Base-by-base conservation (phyloP, 2,113 vertebrate genomes). In the Indicator indicator region DNA sequence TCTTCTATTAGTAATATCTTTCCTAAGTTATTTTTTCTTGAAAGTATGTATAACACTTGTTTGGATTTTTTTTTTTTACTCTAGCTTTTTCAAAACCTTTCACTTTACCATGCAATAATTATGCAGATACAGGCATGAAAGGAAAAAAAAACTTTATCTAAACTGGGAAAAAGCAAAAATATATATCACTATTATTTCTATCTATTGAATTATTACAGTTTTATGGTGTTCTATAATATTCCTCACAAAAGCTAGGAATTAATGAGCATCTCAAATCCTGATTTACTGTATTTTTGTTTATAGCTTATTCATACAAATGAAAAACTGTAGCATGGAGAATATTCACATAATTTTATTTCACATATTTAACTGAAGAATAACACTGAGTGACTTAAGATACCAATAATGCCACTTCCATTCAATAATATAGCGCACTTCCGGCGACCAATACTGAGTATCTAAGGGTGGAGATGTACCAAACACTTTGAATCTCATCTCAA, bases 371-470 rank as follows among this genome's bases (percentile, higher is more conserved):
- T 26, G 38, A 83, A 20, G 26, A 7, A 30, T 54, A 16, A 24
- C 46, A 62, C 17, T 12, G 24, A 52, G 4, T 0, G 0, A 16
- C 16, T 4, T 18, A 26, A 46, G n/a, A 14, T 38, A 20, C 16
- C 20, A 11, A 1, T 4, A 26, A 9, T 85, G n/a, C 11, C 28
- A 13, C n/a, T 59, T 63, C 36, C n/a, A 63, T 10, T 23, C 48
- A 50, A 21, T 50, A 50, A 50, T 21, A 23, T 50, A 50, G 11
- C 48, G 12, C 48, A 23, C 19, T 73, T 59, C 40, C 30, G 55
- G 48, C 9, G 24, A 80, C 7, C 40, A 19, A 23, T 5, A 20
- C 5, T 17, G 72, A 48, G 3, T 12, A 6, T 9, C 0, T 21
- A 19, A 59, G n/a, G 2, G 16, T n/a, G 16, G 17, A 63, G 11